Percentiles rank a stretch among this genome's conserved stretches.
These are phyloP conservation scores for Augochlora pura DNA, from an alignment of 1,140 invertebrate genomes.

Conservation along the genomic window DNA sequence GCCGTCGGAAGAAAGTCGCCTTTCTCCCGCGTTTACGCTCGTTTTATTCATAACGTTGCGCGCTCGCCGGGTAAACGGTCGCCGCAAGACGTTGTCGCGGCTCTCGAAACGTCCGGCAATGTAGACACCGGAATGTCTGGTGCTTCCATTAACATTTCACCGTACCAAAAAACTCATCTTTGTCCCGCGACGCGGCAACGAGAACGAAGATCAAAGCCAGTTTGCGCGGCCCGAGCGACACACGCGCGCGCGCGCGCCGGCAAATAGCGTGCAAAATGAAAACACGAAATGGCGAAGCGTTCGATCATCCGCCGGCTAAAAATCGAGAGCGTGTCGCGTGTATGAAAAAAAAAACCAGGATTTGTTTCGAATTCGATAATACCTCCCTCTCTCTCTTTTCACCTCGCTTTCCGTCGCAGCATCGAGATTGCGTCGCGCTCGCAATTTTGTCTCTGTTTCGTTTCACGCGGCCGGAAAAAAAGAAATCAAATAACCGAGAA, in stretches of 20 bases:
- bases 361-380: conserved; percentile 1
- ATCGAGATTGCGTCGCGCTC: too few relatives aligned
- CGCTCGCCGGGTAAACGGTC: not conserved
- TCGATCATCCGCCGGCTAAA: not conserved
- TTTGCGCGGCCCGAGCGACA: not conserved
- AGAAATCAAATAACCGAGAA: not conserved
- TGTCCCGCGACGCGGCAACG: not conserved
- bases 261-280: not conserved
- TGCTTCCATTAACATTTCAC: too few relatives aligned
- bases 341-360: not conserved
- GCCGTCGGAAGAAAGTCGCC: conserved; percentile 1
- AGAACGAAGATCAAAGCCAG: not conserved
- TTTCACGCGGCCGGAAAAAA: not conserved
- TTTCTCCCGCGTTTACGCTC: not conserved
- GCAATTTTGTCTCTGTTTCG: not conserved
- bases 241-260: not conserved
- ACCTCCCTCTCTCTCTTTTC: too few relatives aligned
- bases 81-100: not conserved
- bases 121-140: too few relatives aligned
- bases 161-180: too few relatives aligned
- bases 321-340: not conserved
- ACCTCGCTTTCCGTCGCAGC: too few relatives aligned
- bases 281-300: not conserved
- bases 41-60: not conserved
- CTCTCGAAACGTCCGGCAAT: not conserved